Conservation (phyloP, 2,888 invertebrate species). For the Eilema depressum region DNA sequence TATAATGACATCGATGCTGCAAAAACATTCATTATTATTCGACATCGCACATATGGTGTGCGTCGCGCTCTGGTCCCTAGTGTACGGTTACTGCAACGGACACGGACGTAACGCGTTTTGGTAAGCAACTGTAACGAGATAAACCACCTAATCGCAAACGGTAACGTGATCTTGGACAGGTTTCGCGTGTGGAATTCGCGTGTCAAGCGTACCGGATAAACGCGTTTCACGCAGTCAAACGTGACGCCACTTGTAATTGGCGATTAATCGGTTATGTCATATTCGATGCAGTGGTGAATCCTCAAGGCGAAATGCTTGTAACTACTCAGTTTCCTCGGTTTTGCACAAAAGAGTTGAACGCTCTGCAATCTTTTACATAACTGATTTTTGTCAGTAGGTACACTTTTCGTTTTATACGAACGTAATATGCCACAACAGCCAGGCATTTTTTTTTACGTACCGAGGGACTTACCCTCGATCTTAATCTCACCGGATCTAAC, state of each 20-base stretch:
- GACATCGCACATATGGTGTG: background rate
- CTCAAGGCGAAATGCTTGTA: conserved; percentile 13
- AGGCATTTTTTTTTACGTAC: background rate
- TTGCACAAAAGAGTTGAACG: conserved; percentile 2
- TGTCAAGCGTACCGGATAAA: conserved; percentile 64
- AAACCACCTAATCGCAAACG: conserved; percentile 34
- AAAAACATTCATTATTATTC: background rate
- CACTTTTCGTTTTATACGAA: background rate
- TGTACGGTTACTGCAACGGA: conserved; percentile 48
- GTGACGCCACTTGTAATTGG: conserved; percentile 64
- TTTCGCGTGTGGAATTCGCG: conserved; percentile 61
- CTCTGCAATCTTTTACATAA: conserved; percentile 6
- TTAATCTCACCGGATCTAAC: too few species aligned
- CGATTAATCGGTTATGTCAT: conserved; percentile 70
- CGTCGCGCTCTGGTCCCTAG: background rate
- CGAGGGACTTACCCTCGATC: too few species aligned
- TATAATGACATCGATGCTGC: background rate
- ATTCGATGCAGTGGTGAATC: conserved; percentile 42
- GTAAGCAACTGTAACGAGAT: conserved; percentile 38
- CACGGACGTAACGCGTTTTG: conserved; percentile 44
- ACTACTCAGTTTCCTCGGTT: background rate
- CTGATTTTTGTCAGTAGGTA: background rate
- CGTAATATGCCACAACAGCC: background rate
- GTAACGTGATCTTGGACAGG: conserved; percentile 36
- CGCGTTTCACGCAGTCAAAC: conserved; percentile 62